Conservation (phyloP, 1,140 invertebrate genomes). For the Calephelis virginiensis region DNA sequence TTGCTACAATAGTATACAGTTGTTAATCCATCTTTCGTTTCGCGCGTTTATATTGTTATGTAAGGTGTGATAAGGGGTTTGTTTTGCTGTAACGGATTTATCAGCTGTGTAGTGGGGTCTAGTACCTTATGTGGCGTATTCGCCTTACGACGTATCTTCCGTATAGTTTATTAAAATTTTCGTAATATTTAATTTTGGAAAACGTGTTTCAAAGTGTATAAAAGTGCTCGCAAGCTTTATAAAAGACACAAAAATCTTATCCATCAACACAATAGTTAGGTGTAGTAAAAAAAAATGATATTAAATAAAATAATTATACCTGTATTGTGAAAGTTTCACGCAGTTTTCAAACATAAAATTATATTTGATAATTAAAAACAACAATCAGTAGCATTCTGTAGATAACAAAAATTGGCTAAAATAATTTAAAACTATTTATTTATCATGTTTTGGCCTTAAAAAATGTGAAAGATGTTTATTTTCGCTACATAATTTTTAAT, state of each 20-base stretch:
- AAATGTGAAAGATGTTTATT: too few species aligned
- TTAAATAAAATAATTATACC: too few species aligned
- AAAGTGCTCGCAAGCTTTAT: neutral
- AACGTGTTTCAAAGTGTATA: constrained; percentile 4
- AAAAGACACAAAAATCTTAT: neutral
- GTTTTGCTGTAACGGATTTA: constrained; percentile 67
- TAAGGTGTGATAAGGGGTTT: constrained; percentile 39
- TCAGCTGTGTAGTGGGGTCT: constrained; percentile 65
- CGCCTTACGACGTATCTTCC: constrained; percentile 50
- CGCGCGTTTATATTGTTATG: constrained; percentile 33
- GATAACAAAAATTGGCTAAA: too few species aligned
- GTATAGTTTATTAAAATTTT: neutral
- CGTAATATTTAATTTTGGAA: neutral
- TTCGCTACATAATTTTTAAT: too few species aligned
- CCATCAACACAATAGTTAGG: neutral
- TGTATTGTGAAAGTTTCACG: too few species aligned
- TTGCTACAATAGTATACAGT: constrained; percentile 39
- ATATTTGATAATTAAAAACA: too few species aligned
- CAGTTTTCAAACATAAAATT: too few species aligned
- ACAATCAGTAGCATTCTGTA: too few species aligned
- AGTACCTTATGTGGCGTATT: constrained; percentile 53
- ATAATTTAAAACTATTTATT: too few species aligned
- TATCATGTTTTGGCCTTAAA: too few species aligned
- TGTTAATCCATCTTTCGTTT: constrained; percentile 27
- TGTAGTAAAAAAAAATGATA: neutral